Conservation (phyloP, 2,888 invertebrate genomes). For the Drosophila lutescens region DNA sequence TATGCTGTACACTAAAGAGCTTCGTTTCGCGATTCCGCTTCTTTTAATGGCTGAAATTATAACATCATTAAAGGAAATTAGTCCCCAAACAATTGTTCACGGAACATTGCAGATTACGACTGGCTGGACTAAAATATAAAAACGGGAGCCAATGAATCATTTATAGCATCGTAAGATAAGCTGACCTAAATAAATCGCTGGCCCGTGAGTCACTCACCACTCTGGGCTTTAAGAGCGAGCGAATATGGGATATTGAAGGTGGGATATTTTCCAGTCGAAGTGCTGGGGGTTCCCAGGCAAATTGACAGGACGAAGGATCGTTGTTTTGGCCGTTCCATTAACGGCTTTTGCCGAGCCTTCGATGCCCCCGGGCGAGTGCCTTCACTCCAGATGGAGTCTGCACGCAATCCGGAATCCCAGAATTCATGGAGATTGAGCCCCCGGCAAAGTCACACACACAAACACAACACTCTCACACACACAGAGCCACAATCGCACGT, state of each 20-base stretch:
- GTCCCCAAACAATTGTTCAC: conserved; percentile 3
- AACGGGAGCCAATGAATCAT: conserved; percentile 27
- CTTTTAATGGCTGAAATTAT: neutral
- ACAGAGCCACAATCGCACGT: conserved; percentile 16
- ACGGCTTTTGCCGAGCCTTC: conserved; percentile 15
- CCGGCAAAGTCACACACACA: conserved; percentile 11
- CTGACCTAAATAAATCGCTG: conserved; percentile 11
- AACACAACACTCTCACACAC: conserved; percentile 9
- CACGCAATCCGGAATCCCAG: conserved; percentile 28
- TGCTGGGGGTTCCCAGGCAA: conserved; percentile 14
- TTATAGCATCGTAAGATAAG: conserved; percentile 33
- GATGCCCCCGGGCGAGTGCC: conserved; percentile 20
- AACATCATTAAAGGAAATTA: conserved; percentile 4
- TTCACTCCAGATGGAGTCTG: conserved; percentile 39
- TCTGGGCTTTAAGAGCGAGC: conserved; percentile 9
- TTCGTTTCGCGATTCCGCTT: neutral
- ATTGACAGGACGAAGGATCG: conserved; percentile 25
- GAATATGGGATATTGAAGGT: conserved; percentile 22
- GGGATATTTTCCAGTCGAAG: neutral
- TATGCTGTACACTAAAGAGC: neutral
- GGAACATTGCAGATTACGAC: conserved; percentile 10
- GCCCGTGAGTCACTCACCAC: conserved; percentile 27
- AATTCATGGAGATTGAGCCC: conserved; percentile 1
- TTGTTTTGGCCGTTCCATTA: conserved; percentile 26
- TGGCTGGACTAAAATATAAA: conserved; percentile 2